These are phyloP conservation scores for Bucorvus abyssinicus DNA, from an alignment of 2,797 vertebrate species.

Conservation along the genomic window DNA sequence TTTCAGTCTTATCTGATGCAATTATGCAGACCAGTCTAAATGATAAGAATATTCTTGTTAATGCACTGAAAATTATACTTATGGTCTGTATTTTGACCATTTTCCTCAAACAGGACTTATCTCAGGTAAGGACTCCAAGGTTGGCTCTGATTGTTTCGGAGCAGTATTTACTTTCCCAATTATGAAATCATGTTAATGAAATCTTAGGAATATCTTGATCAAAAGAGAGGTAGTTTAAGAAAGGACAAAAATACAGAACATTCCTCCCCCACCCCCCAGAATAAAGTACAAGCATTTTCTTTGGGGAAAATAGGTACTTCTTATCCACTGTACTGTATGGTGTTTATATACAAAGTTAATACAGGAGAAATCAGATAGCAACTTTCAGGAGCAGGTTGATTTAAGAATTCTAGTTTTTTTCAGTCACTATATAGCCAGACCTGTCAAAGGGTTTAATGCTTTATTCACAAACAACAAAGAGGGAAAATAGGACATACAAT, in stretches of 20 bases:
- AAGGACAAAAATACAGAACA: background rate
- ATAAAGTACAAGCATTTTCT: background rate
- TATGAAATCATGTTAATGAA: background rate
- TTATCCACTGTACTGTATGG: background rate
- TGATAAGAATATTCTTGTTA: background rate
- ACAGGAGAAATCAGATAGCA: background rate
- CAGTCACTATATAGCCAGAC: background rate
- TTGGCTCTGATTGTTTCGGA: background rate
- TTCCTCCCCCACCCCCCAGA: rapidly evolving
- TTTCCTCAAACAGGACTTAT: background rate
- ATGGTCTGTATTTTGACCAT: background rate
- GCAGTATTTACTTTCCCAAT: background rate
- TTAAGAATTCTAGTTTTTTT: background rate
- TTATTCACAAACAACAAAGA: background rate
- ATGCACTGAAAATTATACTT: background rate
- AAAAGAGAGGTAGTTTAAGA: background rate
- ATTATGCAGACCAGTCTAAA: background rate
- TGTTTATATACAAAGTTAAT: background rate
- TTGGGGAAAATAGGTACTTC: background rate
- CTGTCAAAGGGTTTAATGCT: background rate
- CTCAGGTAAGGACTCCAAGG: background rate
- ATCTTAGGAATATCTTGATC: background rate
- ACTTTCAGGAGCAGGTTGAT: background rate
- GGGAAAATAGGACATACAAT: background rate
- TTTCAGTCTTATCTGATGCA: background rate